phyloP scores from a whole-genome alignment of 2,888 invertebrate species.

The Coelopa pilipes region DNA sequence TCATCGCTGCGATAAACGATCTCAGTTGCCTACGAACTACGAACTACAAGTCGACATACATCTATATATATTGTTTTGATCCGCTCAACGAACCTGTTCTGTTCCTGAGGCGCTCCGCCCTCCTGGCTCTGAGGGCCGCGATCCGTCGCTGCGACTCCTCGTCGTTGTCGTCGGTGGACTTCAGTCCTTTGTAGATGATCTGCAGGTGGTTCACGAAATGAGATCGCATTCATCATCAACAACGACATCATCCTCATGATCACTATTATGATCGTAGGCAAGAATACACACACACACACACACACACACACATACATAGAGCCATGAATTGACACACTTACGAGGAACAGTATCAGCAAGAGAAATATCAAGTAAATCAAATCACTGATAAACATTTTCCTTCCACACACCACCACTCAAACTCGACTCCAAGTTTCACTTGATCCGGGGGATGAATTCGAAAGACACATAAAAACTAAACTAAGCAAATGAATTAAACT shows the following conservation, averaged over 20 bases:
- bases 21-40: background rate
- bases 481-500: too few relatives aligned
- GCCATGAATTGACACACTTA: too few relatives aligned
- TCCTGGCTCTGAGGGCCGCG: slow-evolving; percentile 37
- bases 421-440: too few relatives aligned
- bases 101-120: slow-evolving; percentile 3
- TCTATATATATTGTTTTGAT: background rate
- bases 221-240: background rate
- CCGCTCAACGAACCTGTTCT: background rate
- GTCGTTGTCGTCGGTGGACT: slow-evolving; percentile 20
- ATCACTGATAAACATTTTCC: slow-evolving; percentile 50
- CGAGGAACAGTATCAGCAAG: slow-evolving; percentile 49
- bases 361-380: slow-evolving; percentile 52
- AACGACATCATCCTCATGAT: background rate
- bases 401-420: too few relatives aligned
- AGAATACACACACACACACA: too few relatives aligned
- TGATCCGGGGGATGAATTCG: too few relatives aligned
- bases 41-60: too few relatives aligned
- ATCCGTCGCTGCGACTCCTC: slow-evolving; percentile 33
- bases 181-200: slow-evolving; percentile 47
- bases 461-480: too few relatives aligned
- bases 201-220: slow-evolving; percentile 24
- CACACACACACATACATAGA: too few relatives aligned
- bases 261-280: background rate
- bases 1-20: background rate